A percentile compares a stretch with the other conserved stretches of the same genome.
Evolutionary conservation across 2,113 vertebrate species (phyloP).

Genomic region (Centropus bengalensis): DNA sequence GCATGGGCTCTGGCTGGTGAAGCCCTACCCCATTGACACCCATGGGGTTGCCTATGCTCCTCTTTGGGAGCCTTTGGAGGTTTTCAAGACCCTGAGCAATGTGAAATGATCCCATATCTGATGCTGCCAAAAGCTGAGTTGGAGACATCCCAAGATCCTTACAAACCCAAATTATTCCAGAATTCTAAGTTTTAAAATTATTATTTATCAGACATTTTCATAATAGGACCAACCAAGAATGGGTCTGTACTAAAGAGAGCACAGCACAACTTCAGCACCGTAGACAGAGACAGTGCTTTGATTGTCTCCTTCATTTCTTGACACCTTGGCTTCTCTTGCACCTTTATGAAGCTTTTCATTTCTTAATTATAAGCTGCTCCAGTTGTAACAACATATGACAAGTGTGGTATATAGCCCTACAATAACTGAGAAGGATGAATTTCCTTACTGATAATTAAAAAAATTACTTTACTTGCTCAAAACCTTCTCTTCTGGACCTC

Average conservation of each 20-base stretch:
- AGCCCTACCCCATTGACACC: background rate
- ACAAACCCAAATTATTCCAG: background rate
- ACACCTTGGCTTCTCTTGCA: background rate
- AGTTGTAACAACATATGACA: background rate
- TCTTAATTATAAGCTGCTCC: background rate
- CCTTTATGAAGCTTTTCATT: background rate
- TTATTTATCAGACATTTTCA: background rate
- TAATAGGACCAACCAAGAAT: background rate
- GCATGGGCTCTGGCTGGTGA: background rate
- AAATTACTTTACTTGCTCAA: background rate
- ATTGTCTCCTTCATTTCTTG: background rate
- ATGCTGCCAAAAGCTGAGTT: background rate
- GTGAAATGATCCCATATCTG: background rate
- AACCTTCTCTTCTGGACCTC: background rate
- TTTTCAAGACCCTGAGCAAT: background rate
- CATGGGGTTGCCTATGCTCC: no score
- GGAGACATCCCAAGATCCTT: background rate
- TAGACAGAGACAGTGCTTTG: background rate
- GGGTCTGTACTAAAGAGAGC: background rate
- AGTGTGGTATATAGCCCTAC: background rate
- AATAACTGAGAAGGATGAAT: background rate
- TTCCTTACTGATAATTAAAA: background rate
- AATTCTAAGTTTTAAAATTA: background rate
- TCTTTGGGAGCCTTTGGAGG: background rate
- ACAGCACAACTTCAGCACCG: background rate